These are phyloP conservation scores for Bombus waltoni DNA, from an alignment of 1,140 invertebrate genomes.

Conservation along the genomic window DNA sequence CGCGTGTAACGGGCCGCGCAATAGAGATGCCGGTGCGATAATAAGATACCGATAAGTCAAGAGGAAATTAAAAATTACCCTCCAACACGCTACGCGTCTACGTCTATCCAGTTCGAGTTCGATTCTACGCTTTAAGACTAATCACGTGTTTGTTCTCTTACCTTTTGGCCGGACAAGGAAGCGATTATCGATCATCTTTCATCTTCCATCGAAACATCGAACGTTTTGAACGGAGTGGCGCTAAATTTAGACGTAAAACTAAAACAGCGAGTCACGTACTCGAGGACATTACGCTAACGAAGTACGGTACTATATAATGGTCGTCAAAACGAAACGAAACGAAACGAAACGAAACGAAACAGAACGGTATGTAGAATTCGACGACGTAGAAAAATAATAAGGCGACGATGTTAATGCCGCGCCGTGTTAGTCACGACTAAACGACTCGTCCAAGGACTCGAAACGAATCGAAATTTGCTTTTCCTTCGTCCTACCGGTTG, in stretches of 20 bases:
- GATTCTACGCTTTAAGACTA: background rate
- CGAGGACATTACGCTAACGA: background rate
- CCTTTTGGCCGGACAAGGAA: background rate
- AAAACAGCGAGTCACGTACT: background rate
- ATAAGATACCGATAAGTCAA: conserved; percentile 19
- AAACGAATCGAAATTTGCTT: background rate
- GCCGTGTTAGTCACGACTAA: background rate
- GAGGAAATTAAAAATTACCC: conserved; percentile 16
- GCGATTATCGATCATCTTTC: no score
- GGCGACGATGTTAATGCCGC: background rate
- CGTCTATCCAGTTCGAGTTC: background rate
- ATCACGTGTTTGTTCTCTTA: conserved; percentile 9
- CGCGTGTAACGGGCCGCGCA: conserved; percentile 9
- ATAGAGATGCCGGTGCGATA: conserved; percentile 22
- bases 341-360: background rate
- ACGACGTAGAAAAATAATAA: background rate
- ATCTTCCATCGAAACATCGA: background rate
- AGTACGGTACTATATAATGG: background rate
- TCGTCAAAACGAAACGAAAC: background rate
- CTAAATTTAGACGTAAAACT: background rate
- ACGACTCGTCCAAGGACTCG: background rate
- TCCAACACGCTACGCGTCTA: background rate
- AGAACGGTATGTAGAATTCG: background rate
- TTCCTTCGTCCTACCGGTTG: background rate
- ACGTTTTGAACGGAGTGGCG: background rate